Evolutionary conservation across 2,888 invertebrate species (phyloP), one percentile per base, ranked within the genome.

Genomic region (Cerastoderma edule): DNA sequence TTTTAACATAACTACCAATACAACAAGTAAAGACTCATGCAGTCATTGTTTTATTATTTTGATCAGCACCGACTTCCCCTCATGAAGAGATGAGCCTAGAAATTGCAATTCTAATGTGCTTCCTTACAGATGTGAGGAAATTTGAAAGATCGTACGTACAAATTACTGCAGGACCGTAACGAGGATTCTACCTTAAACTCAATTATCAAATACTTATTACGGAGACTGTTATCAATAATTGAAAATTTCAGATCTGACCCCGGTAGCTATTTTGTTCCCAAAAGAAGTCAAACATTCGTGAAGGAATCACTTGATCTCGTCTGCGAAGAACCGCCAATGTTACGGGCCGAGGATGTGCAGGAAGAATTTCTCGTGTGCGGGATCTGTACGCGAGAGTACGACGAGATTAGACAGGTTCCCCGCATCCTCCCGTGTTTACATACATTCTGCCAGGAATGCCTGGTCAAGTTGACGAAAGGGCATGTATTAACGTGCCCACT

Each of bases 351-450:
- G 48, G 85, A 84, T 27, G 83, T 85, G 0, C 80, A 81, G 57
- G 83, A 85, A 39, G 85, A 85, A 66, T 84, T 85, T 78, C 83
- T 85, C 48, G 73, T 80, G 33, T 85, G 85, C 60, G 66, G 80
- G 33, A 81, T 83, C 44, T 86, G 85, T 71, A 84, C 79, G 28
- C 78, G 68, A 54, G 82, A 85, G 39, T 85, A 75, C 67, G 82
- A 83, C 48, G 82, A 84, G 24, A 79, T 82, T 3, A 35, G 35
- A 19, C 75, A 83, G 66, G 81, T 83, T 50, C 85, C 84, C 0
- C 48, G 84, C 53, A 75, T 85, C 28, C 46, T 85, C 3, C 84
- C 84, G 10, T 85, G 85, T 53, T 68, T 85, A 33, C 85, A 85
- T 66, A 84, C 84, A 27, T 84, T 83, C 67, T 85, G 85, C 63